Evolutionary conservation across 2,797 vertebrate genomes (phyloP).

Genomic region (Ataeniobius toweri): DNA sequence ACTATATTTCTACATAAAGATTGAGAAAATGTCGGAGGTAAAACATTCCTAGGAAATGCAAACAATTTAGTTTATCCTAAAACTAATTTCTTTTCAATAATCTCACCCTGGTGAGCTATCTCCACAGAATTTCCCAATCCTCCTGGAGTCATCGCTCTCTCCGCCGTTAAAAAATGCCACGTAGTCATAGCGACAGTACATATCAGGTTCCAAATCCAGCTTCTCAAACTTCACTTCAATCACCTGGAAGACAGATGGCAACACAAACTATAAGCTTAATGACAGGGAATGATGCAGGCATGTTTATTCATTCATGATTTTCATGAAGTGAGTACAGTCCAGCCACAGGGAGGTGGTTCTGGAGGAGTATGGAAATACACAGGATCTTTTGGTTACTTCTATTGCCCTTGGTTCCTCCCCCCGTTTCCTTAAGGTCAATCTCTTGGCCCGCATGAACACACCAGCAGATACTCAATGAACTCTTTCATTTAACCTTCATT

Average conservation of each 20-base stretch:
- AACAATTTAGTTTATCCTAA: not conserved
- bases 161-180: constrained; percentile 90
- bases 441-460: constrained; percentile 52
- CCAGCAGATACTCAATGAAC: constrained; percentile 69
- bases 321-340: constrained; percentile 31
- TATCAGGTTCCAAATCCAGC: constrained; percentile 88
- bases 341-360: constrained; percentile 13
- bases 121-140: constrained; percentile 90
- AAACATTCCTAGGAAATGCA: not conserved
- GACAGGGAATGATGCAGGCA: not conserved
- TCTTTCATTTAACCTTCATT: constrained; percentile 71
- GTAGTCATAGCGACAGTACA: constrained; percentile 92
- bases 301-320: constrained; percentile 35
- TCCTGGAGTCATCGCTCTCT: constrained; percentile 81
- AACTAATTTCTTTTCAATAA: not conserved
- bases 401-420: constrained; percentile 30
- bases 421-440: constrained; percentile 57
- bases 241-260: constrained; percentile 72
- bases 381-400: constrained; percentile 62
- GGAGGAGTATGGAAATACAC: constrained; percentile 58
- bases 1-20: constrained; percentile 75
- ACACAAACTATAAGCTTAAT: constrained; percentile 18
- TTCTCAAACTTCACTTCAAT: constrained; percentile 89
- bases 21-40: constrained; percentile 39
- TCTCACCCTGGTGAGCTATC: constrained; percentile 84